These are phyloP conservation scores for Xestia sexstrigata DNA, from an alignment of 2,888 invertebrate species.

Conservation along the genomic window DNA sequence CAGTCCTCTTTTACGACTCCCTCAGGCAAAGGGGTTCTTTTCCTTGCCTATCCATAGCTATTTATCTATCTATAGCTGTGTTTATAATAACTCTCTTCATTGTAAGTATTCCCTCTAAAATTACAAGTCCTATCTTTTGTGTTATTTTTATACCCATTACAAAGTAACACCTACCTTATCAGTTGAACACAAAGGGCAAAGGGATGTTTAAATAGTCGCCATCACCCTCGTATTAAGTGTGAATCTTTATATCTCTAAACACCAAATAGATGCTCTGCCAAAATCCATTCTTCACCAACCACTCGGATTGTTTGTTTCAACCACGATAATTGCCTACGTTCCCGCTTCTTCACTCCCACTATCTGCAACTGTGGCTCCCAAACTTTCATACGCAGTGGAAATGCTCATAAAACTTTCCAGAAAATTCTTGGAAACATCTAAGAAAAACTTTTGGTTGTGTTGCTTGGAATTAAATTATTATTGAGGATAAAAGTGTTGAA, in stretches of 20 bases:
- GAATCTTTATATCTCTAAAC: conserved; percentile 62
- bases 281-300: conserved; percentile 74
- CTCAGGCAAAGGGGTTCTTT: conserved; percentile 14
- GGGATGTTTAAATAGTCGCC: conserved; percentile 49
- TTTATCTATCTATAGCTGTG: neutral
- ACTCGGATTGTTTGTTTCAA: conserved; percentile 76
- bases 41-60: conserved; percentile 2
- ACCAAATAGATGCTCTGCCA: conserved; percentile 64
- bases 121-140: conserved; percentile 35
- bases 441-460: conserved; percentile 22
- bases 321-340: conserved; percentile 78
- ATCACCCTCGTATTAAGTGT: conserved; percentile 55
- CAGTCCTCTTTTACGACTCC: conserved; percentile 27
- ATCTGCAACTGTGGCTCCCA: conserved; percentile 64
- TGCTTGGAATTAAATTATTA: conserved; percentile 34
- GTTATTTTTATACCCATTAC: conserved; percentile 48
- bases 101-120: conserved; percentile 22
- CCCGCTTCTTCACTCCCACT: conserved; percentile 72
- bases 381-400: conserved; percentile 40
- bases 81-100: conserved; percentile 22
- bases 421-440: neutral
- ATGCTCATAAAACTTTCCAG: conserved; percentile 17
- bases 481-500: conserved; percentile 25
- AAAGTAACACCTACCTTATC: conserved; percentile 40
- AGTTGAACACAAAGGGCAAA: conserved; percentile 40